A percentile compares a stretch with the other conserved stretches of the same genome.
These are phyloP conservation scores for Ichneumoninae sp. DNA, from an alignment of 2,888 invertebrate species.

Conservation along the genomic window DNA sequence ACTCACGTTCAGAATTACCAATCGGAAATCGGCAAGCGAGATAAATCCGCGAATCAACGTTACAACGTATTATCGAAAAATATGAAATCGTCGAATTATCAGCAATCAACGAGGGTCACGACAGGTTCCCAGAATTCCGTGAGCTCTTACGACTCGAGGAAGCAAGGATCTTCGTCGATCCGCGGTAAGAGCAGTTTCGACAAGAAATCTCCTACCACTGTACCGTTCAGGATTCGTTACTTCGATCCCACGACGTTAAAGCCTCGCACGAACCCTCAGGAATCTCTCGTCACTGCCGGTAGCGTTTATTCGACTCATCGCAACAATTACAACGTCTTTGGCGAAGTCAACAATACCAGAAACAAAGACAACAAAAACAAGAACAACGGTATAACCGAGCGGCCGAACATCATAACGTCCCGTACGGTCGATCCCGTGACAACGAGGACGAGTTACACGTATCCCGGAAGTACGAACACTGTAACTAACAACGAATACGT, in stretches of 20 bases:
- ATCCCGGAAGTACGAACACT: conserved; percentile 27
- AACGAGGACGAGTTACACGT: conserved; percentile 23
- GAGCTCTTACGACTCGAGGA: conserved; percentile 32
- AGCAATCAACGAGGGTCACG: background rate
- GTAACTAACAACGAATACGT: conserved; percentile 47
- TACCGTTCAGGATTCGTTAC: conserved; percentile 78
- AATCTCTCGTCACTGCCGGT: conserved; percentile 76
- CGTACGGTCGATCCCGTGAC: conserved; percentile 57
- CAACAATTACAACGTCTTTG: conserved; percentile 71
- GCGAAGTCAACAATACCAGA: conserved; percentile 16
- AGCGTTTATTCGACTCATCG: conserved; percentile 75
- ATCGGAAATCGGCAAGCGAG: conserved; percentile 25
- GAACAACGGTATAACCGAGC: conserved; percentile 63
- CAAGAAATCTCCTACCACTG: conserved; percentile 69
- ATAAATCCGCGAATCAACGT: conserved; percentile 18
- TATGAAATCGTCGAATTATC: background rate
- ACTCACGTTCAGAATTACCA: conserved; percentile 69
- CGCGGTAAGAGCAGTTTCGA: conserved; percentile 32
- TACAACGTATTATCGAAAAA: conserved; percentile 32
- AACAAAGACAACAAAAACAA: background rate
- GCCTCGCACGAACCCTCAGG: conserved; percentile 57
- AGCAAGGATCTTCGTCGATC: conserved; percentile 24
- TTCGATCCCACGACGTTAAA: conserved; percentile 74
- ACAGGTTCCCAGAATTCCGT: conserved; percentile 57
- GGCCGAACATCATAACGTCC: conserved; percentile 53